A percentile compares a stretch with the other conserved stretches of the same genome.
These are phyloP conservation scores for Polydrusus cervinus DNA, from an alignment of 2,888 invertebrate genomes.

Conservation along the genomic window DNA sequence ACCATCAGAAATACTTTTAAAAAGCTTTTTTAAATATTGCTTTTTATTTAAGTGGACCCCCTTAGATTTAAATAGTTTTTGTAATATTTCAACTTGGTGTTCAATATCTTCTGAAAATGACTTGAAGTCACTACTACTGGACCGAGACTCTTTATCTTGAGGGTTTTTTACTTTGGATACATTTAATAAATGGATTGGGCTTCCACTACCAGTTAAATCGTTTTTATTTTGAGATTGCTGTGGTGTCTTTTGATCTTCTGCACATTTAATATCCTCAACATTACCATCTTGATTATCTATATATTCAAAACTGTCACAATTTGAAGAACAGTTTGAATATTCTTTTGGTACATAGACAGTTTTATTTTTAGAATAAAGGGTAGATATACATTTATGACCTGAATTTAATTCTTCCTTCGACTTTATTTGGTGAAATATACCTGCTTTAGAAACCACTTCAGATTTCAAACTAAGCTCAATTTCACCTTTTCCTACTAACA, in stretches of 20 bases:
- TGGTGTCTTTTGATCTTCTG: neutral
- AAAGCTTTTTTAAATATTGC: slow-evolving; percentile 79
- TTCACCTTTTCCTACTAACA: neutral
- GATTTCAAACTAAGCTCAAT: slow-evolving; percentile 24
- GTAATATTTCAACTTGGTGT: slow-evolving; percentile 76
- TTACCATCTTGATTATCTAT: slow-evolving; percentile 53
- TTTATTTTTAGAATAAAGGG: neutral
- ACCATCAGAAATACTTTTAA: slow-evolving; percentile 26
- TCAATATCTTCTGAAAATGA: slow-evolving; percentile 74
- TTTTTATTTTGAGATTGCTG: slow-evolving; percentile 25
- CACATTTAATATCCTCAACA: neutral
- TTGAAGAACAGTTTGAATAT: slow-evolving; percentile 39
- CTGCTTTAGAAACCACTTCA: neutral
- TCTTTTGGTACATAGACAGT: neutral
- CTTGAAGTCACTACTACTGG: slow-evolving; percentile 31
- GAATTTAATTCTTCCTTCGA: no score
- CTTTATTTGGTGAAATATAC: no score
- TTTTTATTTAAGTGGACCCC: slow-evolving; percentile 76
- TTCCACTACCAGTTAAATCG: neutral
- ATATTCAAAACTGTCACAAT: slow-evolving; percentile 62
- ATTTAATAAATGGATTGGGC: neutral
- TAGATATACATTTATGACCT: no score
- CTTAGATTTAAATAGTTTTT: slow-evolving; percentile 75
- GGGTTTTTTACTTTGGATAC: neutral
- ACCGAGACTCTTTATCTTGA: slow-evolving; percentile 38